These are phyloP conservation scores for Drosophila neotestacea DNA, from an alignment of 2,888 invertebrate genomes.

Conservation along the genomic window DNA sequence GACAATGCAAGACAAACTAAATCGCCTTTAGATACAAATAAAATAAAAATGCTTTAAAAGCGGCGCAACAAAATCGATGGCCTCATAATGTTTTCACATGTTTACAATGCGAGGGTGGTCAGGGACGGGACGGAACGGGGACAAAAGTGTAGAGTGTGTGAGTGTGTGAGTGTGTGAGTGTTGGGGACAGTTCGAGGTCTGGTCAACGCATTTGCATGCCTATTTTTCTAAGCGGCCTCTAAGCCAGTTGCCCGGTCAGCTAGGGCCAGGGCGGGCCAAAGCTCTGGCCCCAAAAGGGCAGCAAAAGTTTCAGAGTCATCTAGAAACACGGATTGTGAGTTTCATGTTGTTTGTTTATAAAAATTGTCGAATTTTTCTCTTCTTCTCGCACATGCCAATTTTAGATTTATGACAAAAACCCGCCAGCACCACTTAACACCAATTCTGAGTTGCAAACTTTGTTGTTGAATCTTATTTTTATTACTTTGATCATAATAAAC, in stretches of 20 bases:
- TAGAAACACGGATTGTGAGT: constrained; percentile 18
- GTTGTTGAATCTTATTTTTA: constrained; percentile 12
- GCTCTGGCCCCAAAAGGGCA: constrained; percentile 50
- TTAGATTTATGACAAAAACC: constrained; percentile 44
- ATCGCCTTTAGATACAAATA: constrained; percentile 69
- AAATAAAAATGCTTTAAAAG: constrained; percentile 51
- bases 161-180: constrained; percentile 5
- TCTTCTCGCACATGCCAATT: constrained; percentile 32
- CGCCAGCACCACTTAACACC: constrained; percentile 57
- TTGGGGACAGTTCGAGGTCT: constrained; percentile 66
- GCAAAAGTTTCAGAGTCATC: constrained; percentile 40
- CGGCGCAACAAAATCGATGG: constrained; percentile 76
- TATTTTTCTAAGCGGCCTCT: constrained; percentile 52
- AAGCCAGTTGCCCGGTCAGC: constrained; percentile 54
- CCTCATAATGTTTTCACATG: constrained; percentile 71
- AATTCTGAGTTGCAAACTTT: constrained; percentile 46
- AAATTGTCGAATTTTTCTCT: neutral
- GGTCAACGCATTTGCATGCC: constrained; percentile 46
- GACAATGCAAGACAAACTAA: constrained; percentile 52
- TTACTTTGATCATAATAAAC: constrained; percentile 28
- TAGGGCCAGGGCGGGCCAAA: constrained; percentile 62
- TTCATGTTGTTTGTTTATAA: constrained; percentile 12
- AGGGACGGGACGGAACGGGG: neutral
- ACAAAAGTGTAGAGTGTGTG: constrained; percentile 3
- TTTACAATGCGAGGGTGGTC: constrained; percentile 14